Percentiles rank a stretch among this genome's conserved stretches.
phyloP scores from a whole-genome alignment of 2,888 invertebrate species.

The Gymnosoma rotundatum region DNA sequence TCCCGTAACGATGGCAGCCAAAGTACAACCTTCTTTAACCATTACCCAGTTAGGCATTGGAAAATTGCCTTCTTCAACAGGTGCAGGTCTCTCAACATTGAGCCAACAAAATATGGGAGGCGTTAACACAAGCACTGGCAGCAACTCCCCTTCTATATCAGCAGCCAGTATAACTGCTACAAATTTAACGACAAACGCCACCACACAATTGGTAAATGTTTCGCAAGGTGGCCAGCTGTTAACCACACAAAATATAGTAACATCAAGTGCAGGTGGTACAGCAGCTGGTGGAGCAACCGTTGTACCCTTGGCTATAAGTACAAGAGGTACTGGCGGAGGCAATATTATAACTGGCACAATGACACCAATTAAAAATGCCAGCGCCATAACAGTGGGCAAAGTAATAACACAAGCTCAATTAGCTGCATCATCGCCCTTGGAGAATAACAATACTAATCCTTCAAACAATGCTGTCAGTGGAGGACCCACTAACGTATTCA shows the following conservation, averaged over 20 bases:
- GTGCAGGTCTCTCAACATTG: constrained; percentile 60
- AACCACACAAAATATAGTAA: constrained; percentile 74
- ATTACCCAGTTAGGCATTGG: constrained; percentile 81
- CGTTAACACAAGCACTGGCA: constrained; percentile 49
- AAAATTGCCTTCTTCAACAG: constrained; percentile 75
- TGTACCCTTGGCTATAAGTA: constrained; percentile 79
- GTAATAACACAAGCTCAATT: constrained; percentile 78
- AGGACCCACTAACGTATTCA: constrained; percentile 76
- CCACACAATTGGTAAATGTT: constrained; percentile 76
- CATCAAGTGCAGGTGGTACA: constrained; percentile 68
- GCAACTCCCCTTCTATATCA: constrained; percentile 66
- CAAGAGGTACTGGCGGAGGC: constrained; percentile 74
- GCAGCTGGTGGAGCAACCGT: constrained; percentile 79
- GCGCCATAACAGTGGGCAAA: constrained; percentile 80
- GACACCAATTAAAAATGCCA: constrained; percentile 80
- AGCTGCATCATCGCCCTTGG: constrained; percentile 57
- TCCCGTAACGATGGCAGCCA: constrained; percentile 80
- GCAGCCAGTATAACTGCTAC: constrained; percentile 72
- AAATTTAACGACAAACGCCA: constrained; percentile 72
- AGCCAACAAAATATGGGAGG: constrained; percentile 73
- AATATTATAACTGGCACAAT: constrained; percentile 81
- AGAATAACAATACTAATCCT: constrained; percentile 43
- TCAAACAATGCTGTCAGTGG: constrained; percentile 50
- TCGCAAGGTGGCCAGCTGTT: constrained; percentile 75
- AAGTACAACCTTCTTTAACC: constrained; percentile 81